These are phyloP conservation scores for Mus caroli DNA, from an alignment of 2,797 vertebrate species.

Conservation along the genomic window DNA sequence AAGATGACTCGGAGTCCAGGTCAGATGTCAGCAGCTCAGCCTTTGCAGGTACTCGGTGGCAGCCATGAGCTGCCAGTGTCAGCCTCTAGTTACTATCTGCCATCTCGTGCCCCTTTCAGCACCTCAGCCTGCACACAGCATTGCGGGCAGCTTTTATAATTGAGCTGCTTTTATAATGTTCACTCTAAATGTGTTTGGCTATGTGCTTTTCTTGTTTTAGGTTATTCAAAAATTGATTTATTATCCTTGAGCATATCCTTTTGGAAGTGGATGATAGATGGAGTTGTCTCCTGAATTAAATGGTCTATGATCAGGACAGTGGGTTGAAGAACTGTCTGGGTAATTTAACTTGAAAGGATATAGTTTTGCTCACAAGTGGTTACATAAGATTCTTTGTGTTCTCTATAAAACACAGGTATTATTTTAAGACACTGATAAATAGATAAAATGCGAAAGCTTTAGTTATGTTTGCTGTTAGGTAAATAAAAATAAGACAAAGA, in stretches of 20 bases:
- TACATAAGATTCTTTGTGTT: background rate
- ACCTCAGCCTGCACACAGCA: background rate
- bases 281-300: background rate
- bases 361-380: background rate
- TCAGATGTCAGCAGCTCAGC: constrained; percentile 92
- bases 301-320: too few relatives aligned
- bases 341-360: background rate
- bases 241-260: background rate
- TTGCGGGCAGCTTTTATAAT: background rate
- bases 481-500: background rate
- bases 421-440: background rate
- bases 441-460: background rate
- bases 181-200: background rate
- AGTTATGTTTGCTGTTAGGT: background rate
- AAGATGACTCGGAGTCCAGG: constrained; percentile 94
- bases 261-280: background rate
- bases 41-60: constrained; percentile 91
- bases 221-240: background rate
- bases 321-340: background rate
- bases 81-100: fast-evolving
- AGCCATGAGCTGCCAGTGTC: background rate
- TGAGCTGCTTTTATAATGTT: background rate
- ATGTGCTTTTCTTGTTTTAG: background rate
- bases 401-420: background rate
- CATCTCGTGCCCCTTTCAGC: background rate